Percentiles rank a stretch among this genome's conserved stretches.
phyloP scores from a whole-genome alignment of 2,113 vertebrate genomes.

The Saimiri boliviensis region DNA sequence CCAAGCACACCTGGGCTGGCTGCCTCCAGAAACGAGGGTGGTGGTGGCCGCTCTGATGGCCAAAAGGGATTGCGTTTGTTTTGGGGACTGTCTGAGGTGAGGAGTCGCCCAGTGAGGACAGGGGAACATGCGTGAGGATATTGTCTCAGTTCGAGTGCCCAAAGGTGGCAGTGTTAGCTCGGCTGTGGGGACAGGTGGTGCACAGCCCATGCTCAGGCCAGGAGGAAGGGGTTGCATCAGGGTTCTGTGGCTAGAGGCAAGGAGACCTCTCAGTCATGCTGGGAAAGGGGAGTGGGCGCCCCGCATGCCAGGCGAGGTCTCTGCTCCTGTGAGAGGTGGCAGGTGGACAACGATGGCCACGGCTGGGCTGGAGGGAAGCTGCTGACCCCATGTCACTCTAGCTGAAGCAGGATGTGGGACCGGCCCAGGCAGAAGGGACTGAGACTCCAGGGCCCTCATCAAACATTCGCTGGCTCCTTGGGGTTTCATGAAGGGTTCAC shows the following conservation, averaged over 20 bases:
- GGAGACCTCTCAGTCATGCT: background rate
- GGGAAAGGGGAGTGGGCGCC: background rate
- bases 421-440: background rate
- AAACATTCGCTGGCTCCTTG: fast-evolving
- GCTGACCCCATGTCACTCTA: fast-evolving
- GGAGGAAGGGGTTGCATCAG: background rate
- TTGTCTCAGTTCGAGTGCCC: fast-evolving
- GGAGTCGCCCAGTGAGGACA: background rate
- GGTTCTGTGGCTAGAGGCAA: background rate
- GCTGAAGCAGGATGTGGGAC: fast-evolving
- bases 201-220: background rate
- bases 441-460: fast-evolving
- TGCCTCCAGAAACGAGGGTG: background rate
- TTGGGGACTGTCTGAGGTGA: background rate
- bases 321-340: background rate
- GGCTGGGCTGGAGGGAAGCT: background rate
- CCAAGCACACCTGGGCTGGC: too few species aligned
- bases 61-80: fast-evolving
- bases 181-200: background rate
- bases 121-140: background rate
- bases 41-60: fast-evolving
- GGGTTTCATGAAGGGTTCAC: fast-evolving
- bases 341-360: background rate
- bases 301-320: background rate
- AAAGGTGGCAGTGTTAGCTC: too few species aligned